Evolutionary conservation across 2,797 vertebrate species (phyloP).

Genomic region (Pantherophis vulpinus): DNA sequence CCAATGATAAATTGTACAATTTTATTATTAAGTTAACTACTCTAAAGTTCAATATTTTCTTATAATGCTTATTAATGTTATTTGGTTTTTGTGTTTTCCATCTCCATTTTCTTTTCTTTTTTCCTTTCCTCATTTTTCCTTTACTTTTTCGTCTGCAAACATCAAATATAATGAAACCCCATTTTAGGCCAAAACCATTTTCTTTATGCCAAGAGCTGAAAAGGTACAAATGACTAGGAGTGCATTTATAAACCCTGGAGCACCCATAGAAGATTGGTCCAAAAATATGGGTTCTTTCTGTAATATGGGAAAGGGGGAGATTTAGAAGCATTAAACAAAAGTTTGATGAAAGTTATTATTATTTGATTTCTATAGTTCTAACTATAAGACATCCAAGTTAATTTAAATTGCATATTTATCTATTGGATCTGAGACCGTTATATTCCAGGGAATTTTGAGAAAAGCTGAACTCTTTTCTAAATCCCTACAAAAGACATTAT

Average conservation of each 20-base stretch:
- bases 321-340: background rate
- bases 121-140: background rate
- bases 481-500: background rate
- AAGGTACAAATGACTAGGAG: background rate
- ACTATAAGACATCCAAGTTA: background rate
- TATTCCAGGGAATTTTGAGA: background rate
- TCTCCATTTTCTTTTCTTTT: background rate
- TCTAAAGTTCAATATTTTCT: background rate
- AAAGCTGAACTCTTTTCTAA: background rate
- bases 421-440: background rate
- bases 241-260: background rate
- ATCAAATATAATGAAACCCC: background rate
- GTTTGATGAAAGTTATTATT: background rate
- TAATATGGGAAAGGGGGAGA: background rate
- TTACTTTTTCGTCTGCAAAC: background rate
- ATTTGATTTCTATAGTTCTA: background rate
- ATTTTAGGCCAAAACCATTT: background rate
- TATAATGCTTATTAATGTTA: background rate
- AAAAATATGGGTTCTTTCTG: background rate
- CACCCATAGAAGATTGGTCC: background rate
- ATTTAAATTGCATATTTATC: background rate
- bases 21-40: slow-evolving; percentile 17
- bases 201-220: background rate
- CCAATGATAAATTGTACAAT: background rate
- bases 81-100: background rate